These are phyloP conservation scores for Temnothorax longispinosus DNA, from an alignment of 1,140 invertebrate genomes.

Conservation along the genomic window DNA sequence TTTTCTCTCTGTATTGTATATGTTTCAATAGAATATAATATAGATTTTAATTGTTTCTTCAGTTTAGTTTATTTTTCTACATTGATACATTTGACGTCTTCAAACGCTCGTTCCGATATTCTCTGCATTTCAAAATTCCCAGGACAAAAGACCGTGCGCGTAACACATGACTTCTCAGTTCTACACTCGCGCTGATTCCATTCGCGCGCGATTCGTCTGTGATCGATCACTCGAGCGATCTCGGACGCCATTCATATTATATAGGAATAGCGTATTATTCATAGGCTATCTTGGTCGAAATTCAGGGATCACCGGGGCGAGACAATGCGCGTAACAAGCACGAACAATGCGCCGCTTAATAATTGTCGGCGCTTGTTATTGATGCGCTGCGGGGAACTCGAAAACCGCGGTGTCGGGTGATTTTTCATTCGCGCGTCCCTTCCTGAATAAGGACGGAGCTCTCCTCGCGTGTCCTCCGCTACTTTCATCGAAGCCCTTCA, in stretches of 20 bases:
- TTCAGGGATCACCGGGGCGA: conserved; percentile 25
- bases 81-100: background rate
- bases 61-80: background rate
- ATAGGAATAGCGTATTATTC: conserved; percentile 46
- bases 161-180: background rate
- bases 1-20: background rate
- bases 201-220: conserved; percentile 23
- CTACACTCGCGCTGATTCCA: background rate
- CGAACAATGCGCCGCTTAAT: conserved; percentile 52
- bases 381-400: conserved; percentile 19
- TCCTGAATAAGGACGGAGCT: conserved; percentile 30
- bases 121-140: background rate
- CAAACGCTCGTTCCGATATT: background rate
- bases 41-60: conserved; percentile 1
- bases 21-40: background rate
- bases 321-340: conserved; percentile 52
- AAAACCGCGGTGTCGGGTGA: conserved; percentile 21
- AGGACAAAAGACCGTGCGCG: background rate
- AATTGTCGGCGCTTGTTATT: conserved; percentile 50
- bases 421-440: conserved; percentile 27
- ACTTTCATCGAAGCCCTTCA: conserved; percentile 46
- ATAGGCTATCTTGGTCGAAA: conserved; percentile 46
- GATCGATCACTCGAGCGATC: conserved; percentile 31
- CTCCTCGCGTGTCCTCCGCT: conserved; percentile 15
- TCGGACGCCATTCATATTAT: conserved; percentile 5